Evolutionary conservation across 1,140 invertebrate species (phyloP).

Genomic region (Sipha flava): DNA sequence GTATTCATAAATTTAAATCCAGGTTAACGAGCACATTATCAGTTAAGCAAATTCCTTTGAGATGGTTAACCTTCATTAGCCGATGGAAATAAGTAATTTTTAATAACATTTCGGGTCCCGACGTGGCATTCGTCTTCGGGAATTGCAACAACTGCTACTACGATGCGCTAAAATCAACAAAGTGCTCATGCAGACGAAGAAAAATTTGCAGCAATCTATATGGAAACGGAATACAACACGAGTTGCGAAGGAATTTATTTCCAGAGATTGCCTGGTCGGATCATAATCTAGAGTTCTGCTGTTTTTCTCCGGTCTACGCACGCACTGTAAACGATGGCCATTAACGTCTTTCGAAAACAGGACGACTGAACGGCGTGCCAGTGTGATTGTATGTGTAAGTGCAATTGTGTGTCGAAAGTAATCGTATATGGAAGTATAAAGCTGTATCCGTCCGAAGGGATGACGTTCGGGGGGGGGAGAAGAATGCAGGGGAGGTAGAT

Average conservation of each 20-base stretch:
- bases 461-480: background rate
- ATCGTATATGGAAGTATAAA: background rate
- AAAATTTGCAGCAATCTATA: too few relatives aligned
- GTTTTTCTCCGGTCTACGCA: background rate
- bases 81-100: too few relatives aligned
- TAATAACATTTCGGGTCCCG: too few relatives aligned
- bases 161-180: too few relatives aligned
- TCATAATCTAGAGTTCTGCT: background rate
- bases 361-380: background rate
- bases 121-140: too few relatives aligned
- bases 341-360: background rate
- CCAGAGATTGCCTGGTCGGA: background rate
- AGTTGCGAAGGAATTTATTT: background rate
- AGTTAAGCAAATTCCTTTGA: background rate
- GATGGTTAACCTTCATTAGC: background rate
- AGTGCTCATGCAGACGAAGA: too few relatives aligned
- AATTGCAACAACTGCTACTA: too few relatives aligned
- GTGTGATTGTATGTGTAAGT: slow-evolving; percentile 11
- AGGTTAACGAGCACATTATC: background rate
- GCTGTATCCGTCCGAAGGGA: background rate
- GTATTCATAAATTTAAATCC: background rate
- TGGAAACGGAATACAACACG: background rate
- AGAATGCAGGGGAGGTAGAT: background rate
- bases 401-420: slow-evolving; percentile 32
- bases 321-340: slow-evolving; percentile 16